Percentiles rank a stretch among this genome's conserved stretches.
Evolutionary conservation across 1,140 invertebrate species (phyloP).

Genomic region (Theocolax elegans): DNA sequence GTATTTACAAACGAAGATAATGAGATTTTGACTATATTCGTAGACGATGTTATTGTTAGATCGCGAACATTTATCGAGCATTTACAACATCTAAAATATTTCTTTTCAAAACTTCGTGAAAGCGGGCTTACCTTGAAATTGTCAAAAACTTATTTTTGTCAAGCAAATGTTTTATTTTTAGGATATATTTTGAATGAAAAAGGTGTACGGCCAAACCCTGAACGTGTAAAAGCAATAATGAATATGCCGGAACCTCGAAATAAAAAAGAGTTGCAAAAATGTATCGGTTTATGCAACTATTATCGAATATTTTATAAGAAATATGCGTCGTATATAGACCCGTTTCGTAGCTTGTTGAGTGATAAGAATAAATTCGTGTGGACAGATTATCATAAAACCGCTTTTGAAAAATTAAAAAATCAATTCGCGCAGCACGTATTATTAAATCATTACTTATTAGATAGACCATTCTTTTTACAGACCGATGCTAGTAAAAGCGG

Average conservation of each 20-base stretch:
- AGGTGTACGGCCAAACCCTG: slow-evolving; percentile 51
- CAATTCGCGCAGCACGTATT: neutral
- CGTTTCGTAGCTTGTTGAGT: neutral
- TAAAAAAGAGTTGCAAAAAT: slow-evolving; percentile 6
- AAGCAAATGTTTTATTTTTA: slow-evolving; percentile 38
- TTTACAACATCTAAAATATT: too few species aligned
- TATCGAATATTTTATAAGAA: neutral
- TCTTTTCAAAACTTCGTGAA: too few species aligned
- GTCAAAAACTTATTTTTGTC: too few species aligned
- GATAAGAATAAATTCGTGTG: neutral
- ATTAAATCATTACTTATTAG: neutral
- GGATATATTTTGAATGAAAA: slow-evolving; percentile 48
- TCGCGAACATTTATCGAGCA: too few species aligned
- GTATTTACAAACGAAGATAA: too few species aligned
- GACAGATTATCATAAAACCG: neutral
- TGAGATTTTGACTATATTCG: too few species aligned
- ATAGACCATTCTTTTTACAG: slow-evolving; percentile 7
- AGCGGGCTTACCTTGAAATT: too few species aligned
- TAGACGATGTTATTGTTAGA: too few species aligned
- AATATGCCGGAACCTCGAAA: slow-evolving; percentile 50
- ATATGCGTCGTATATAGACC: neutral
- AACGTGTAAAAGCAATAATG: slow-evolving; percentile 51
- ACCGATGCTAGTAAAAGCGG: slow-evolving; percentile 25
- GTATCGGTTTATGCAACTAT: neutral
- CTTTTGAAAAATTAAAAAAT: neutral